Evolutionary conservation across 2,113 vertebrate genomes (phyloP), one percentile per base, ranked within the genome.

Genomic region (Castor canadensis): DNA sequence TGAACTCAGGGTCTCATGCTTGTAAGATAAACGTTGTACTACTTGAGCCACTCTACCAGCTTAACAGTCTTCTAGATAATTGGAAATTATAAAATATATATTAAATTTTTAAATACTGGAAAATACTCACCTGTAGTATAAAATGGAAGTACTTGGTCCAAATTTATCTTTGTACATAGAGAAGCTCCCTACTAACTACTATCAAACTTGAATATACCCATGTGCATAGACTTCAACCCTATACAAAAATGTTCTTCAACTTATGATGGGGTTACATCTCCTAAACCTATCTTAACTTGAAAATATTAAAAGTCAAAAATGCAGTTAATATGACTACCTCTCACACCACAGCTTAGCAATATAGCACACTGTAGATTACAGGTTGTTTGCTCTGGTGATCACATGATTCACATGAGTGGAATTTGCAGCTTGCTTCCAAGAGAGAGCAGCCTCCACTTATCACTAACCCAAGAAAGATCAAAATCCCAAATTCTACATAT

Each of bases 81-180:
- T 40, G 66, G 17, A 85, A 94, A 95, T 79, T 45, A 92, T 0
- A 85, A 73, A 88, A n/a, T 43, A 76, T 16, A 4, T 30, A 66
- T 5, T 81, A 3, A 6, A 67, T 76, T 94, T 72, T 71, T 22
- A 83, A 89, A 76, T 43, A 75, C 0, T 87, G 35, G 91, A 95
- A 93, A 92, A 89, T 22, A 84, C 1, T 80, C n/a, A 71, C 64
- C 84, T 38, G 0, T 47, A 93, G 80, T 22, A 82, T 40, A 86
- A 75, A 79, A 90, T 35, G 93, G 71, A 97, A 75, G 32, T 13
- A 71, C 10, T 43, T 72, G 26, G 30, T 80, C 64, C 67, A 95
- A 91, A 47, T 43, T 45, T 87, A 77, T 56, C 60, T 96, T 71
- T 92, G 28, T 71, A 84, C 95, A 84, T 52, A 38, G 16, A 56